Evolutionary conservation across 2,888 invertebrate species (phyloP), one percentile per base, ranked within the genome.

Genomic region (Sylvicola cinctus): DNA sequence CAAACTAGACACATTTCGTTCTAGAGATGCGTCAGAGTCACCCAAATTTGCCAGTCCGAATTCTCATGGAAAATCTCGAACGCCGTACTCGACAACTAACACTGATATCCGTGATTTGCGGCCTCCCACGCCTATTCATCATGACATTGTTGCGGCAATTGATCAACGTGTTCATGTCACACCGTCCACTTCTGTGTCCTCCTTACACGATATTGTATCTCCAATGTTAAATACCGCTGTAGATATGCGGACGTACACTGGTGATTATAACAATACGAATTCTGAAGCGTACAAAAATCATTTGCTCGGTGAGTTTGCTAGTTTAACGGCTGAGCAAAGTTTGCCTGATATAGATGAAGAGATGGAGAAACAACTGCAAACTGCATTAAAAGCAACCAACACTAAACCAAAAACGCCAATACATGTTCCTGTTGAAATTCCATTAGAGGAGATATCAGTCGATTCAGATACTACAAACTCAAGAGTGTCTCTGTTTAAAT

Each of bases 221-320:
- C 75, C 80, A 1, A 68, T 84, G 33, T 54, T 85, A 40, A 84
- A 85, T 1, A 85, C 83, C 2, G 85, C 85, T 0, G 85, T 85
- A 1, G 84, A 85, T 51, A 85, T 85, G 85, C 70, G 85, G 35
- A 84, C 84, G 0, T 85, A 85, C 50, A 79, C 72, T 47, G 63
- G 69, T 14, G 52, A 50, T 16, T 58, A 51, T 32, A 55, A 58
- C 38, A 58, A 61, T 13, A 52, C 62, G 35, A 66, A 65, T 40
- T 60, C 60, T 4, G 73, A 73, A 40, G 63, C 68, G 1, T 72
- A 68, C 41, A 65, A 67, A 36, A 68, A 66, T 46, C 69, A 77
- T 49, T 51, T 79, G 31, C 46, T 75, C 5, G 70, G 70, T 14
- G 65, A 66, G 7, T 78, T 78, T 46, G 70, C 72, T 27, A 68